A percentile compares a stretch with the other conserved stretches of the same genome.
phyloP scores from a whole-genome alignment of 1,140 invertebrate species.

The Anoplolepis gracilipes region DNA sequence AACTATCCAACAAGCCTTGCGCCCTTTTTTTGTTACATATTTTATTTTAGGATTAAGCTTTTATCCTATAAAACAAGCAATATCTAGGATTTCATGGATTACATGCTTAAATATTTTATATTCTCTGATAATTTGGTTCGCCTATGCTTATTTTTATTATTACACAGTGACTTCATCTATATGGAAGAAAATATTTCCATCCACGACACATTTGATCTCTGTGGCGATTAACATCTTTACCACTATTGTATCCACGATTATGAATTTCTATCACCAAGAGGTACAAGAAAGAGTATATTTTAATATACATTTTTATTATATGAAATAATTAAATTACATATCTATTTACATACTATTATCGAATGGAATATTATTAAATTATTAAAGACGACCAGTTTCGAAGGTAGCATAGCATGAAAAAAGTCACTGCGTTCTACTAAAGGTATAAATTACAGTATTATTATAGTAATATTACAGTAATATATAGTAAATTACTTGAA shows the following conservation, averaged over 20 bases:
- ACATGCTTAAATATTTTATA: background rate
- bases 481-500: no score
- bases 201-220: no score
- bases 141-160: background rate
- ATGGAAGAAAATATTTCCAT: background rate
- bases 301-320: background rate
- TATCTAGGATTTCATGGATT: background rate
- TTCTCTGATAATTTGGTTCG: background rate
- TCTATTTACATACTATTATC: background rate
- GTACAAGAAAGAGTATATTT: background rate
- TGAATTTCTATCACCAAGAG: conserved; percentile 2
- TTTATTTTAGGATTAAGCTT: background rate
- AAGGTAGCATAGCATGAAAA: no score
- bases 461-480: no score
- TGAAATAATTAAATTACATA: background rate
- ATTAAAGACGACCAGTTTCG: no score
- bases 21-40: background rate
- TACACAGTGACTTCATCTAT: background rate
- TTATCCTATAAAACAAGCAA: background rate
- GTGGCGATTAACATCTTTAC: background rate
- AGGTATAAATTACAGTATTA: no score
- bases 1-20: no score
- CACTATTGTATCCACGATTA: background rate
- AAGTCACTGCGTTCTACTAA: no score
- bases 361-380: no score